Conservation (phyloP, 2,797 vertebrate species). For the Gallinago nigripennis region DNA sequence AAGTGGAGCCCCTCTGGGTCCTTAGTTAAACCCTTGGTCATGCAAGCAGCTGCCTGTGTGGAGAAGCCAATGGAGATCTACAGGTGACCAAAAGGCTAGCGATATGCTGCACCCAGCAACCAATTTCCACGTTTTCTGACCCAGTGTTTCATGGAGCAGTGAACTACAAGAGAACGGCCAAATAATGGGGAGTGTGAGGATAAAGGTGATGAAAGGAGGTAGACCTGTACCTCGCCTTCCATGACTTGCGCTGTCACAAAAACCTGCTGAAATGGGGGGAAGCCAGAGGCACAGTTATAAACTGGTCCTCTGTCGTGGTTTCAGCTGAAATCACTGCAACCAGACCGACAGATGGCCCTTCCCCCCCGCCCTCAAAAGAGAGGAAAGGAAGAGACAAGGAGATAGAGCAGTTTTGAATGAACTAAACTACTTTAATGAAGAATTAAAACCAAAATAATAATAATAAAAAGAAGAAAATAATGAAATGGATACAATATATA, state of each 20-base stretch:
- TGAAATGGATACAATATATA: too few relatives aligned
- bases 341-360: too few relatives aligned
- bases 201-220: not conserved
- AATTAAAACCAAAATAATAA: too few relatives aligned
- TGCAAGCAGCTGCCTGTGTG: not conserved
- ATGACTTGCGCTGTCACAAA: not conserved
- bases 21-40: accelerated
- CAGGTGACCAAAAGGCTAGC: not conserved
- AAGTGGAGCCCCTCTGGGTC: not conserved
- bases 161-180: not conserved
- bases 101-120: not conserved
- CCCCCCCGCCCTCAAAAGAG: too few relatives aligned
- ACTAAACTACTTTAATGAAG: too few relatives aligned
- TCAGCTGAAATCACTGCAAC: too few relatives aligned
- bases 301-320: not conserved
- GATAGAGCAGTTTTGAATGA: too few relatives aligned
- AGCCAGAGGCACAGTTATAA: not conserved
- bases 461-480: too few relatives aligned
- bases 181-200: not conserved
- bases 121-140: not conserved
- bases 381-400: too few relatives aligned
- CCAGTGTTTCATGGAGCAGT: not conserved
- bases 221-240: not conserved
- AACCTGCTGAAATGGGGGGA: not conserved
- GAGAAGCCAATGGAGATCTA: not conserved